Conservation (phyloP, 2,797 vertebrate species). For the Mus minutoides region DNA sequence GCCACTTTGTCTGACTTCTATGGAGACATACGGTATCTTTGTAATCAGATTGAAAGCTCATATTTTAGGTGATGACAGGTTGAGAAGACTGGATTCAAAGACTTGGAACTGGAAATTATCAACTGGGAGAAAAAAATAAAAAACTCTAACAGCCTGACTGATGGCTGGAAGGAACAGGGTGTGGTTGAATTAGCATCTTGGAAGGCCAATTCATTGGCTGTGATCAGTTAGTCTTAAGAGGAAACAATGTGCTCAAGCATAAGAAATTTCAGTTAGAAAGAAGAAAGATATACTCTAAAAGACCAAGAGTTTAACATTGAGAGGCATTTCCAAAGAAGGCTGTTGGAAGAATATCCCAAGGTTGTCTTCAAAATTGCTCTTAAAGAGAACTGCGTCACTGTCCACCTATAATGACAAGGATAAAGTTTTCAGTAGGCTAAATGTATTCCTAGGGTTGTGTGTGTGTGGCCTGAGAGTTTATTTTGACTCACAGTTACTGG, state of each 20-base stretch:
- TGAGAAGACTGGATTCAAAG: conserved; percentile 55
- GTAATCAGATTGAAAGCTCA: conserved; percentile 69
- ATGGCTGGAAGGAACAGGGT: conserved; percentile 56
- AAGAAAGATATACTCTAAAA: not conserved
- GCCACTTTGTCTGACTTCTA: conserved; percentile 57
- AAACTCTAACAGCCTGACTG: conserved; percentile 58
- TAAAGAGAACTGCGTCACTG: conserved; percentile 13
- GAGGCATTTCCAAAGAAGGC: not conserved
- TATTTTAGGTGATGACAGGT: conserved; percentile 77
- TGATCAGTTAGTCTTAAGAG: conserved; percentile 48
- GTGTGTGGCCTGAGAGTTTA: not conserved
- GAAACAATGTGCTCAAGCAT: conserved; percentile 54
- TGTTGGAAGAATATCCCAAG: not conserved
- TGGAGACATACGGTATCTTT: conserved; percentile 64
- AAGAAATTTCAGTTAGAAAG: not conserved
- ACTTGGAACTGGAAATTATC: conserved; percentile 75
- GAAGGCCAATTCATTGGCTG: conserved; percentile 34
- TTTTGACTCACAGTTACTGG: not conserved
- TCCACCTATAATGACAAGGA: not conserved
- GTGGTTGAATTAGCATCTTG: conserved; percentile 33
- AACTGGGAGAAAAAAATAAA: conserved; percentile 43
- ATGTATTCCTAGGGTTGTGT: not conserved
- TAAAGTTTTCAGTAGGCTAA: not conserved
- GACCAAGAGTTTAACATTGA: not conserved
- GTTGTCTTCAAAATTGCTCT: not conserved